phyloP scores from a whole-genome alignment of 2,797 vertebrate species.

The Ctenopoma kingsleyae region DNA sequence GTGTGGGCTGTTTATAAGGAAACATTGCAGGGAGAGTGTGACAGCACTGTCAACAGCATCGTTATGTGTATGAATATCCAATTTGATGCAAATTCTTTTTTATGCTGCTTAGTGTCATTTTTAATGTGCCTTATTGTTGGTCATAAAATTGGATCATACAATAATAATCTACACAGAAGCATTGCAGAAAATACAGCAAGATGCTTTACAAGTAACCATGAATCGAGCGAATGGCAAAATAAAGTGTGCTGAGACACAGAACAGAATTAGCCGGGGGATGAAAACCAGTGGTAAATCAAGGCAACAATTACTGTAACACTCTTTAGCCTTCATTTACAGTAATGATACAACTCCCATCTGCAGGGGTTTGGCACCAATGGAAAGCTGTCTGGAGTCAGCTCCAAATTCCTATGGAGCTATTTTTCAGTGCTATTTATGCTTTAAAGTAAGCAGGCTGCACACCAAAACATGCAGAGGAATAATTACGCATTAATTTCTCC shows the following conservation, averaged over 20 bases:
- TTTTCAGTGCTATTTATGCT: not conserved
- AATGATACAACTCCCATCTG: constrained; percentile 6
- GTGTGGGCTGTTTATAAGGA: constrained; percentile 36
- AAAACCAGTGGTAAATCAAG: constrained; percentile 15
- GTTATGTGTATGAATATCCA: constrained; percentile 52
- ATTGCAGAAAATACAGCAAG: constrained; percentile 21
- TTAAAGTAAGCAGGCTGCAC: too few relatives aligned
- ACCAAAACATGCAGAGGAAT: too few relatives aligned
- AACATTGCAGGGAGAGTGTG: constrained; percentile 39
- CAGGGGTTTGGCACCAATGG: not conserved
- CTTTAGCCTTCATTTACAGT: constrained; percentile 6
- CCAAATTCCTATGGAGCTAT: not conserved
- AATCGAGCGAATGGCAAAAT: not conserved
- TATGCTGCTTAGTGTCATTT: constrained; percentile 43
- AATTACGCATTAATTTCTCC: too few relatives aligned
- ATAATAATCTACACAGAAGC: constrained; percentile 25
- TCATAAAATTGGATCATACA: constrained; percentile 53
- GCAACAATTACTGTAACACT: not conserved
- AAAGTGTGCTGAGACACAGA: not conserved
- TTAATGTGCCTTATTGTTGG: constrained; percentile 46
- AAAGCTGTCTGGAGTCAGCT: constrained; percentile 1
- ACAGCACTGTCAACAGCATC: constrained; percentile 54
- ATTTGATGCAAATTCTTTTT: constrained; percentile 44
- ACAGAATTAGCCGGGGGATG: not conserved
- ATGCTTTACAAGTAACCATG: constrained; percentile 11